These are phyloP conservation scores for Acrossocheilus wenchowensis DNA, from an alignment of 2,797 vertebrate species.

Conservation along the genomic window DNA sequence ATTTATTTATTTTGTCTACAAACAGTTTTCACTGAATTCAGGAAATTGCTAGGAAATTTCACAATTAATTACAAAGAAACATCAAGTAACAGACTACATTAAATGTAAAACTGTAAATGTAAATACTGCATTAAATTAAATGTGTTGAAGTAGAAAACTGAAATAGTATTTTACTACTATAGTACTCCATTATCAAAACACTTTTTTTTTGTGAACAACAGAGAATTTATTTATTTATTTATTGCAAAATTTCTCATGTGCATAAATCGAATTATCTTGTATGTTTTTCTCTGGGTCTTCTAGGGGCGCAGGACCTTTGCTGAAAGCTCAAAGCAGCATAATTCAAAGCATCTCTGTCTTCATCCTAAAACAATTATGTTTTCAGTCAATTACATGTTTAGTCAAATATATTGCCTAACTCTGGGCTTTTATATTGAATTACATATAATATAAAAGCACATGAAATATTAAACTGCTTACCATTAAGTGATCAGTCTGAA, in stretches of 20 bases:
- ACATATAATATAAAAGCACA: neutral
- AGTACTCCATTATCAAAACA: too few species aligned
- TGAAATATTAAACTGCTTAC: neutral
- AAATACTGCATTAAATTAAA: too few species aligned
- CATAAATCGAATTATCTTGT: neutral
- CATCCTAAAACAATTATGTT: conserved; percentile 3
- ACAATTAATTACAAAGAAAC: too few species aligned
- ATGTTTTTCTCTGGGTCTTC: neutral
- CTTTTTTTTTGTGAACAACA: neutral
- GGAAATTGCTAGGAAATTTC: neutral
- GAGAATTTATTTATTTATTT: neutral
- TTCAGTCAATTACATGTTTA: neutral
- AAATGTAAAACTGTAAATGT: too few species aligned
- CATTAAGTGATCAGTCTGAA: neutral
- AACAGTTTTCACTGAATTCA: too few species aligned
- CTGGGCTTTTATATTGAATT: neutral
- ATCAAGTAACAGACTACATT: too few species aligned
- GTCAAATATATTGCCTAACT: neutral
- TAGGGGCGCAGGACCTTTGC: neutral
- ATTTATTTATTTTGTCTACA: too few species aligned
- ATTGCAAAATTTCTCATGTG: neutral
- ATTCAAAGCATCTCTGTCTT: conserved; percentile 10
- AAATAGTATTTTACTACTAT: too few species aligned
- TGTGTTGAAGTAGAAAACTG: too few species aligned
- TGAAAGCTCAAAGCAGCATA: conserved; percentile 14